Evolutionary conservation across 2,888 invertebrate genomes (phyloP).

Genomic region (Agrotis clavis): DNA sequence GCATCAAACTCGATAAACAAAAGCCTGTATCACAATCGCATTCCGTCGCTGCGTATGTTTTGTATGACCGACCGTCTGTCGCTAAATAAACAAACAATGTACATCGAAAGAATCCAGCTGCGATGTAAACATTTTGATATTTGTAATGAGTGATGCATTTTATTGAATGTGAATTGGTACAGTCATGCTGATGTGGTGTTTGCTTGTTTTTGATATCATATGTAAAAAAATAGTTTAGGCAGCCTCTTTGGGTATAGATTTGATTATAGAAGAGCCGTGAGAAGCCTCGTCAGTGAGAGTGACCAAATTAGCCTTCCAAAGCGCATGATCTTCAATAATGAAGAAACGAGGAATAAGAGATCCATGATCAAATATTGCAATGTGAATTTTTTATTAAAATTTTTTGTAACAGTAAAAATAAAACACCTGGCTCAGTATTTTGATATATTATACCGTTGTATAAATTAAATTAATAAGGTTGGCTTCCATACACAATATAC

Average conservation of each 20-base stretch:
- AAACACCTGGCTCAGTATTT: too few species aligned
- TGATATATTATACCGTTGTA: too few species aligned
- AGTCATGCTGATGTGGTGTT: conserved; percentile 1
- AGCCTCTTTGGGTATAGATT: background rate
- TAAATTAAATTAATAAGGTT: too few species aligned
- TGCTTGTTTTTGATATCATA: conserved; percentile 7
- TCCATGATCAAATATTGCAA: too few species aligned
- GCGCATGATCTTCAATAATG: background rate
- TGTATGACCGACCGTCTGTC: conserved; percentile 46
- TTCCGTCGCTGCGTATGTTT: conserved; percentile 58
- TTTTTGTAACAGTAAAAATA: too few species aligned
- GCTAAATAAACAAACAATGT: conserved; percentile 64
- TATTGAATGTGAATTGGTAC: conserved; percentile 7
- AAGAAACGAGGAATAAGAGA: background rate
- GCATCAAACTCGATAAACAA: conserved; percentile 55
- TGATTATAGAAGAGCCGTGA: background rate
- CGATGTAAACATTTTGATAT: conserved; percentile 60
- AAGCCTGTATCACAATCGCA: conserved; percentile 57
- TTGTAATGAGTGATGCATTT: conserved; percentile 52
- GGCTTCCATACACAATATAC: too few species aligned
- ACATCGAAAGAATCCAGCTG: conserved; percentile 54
- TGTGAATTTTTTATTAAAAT: too few species aligned
- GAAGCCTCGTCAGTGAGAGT: background rate
- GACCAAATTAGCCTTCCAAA: background rate
- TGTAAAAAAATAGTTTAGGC: background rate